A percentile compares a stretch with the other conserved stretches of the same genome.
Conservation (phyloP, 2,113 vertebrate species). For the Ranitomeya imitator region DNA sequence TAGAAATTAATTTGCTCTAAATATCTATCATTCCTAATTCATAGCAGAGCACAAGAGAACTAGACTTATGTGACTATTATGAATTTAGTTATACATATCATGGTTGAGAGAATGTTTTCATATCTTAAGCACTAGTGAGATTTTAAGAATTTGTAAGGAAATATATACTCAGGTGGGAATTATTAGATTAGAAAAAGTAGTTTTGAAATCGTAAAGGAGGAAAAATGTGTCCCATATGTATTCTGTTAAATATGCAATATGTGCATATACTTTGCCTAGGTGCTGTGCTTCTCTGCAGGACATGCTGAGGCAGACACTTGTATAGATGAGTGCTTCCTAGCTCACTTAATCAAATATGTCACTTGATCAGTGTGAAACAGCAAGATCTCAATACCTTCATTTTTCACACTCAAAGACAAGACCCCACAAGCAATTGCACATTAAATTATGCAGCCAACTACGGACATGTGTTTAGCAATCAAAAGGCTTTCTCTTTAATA, state of each 20-base stretch:
- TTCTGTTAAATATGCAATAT: conserved; percentile 48
- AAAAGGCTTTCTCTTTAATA: conserved; percentile 39
- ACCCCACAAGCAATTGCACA: conserved; percentile 62
- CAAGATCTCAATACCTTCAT: conserved; percentile 59
- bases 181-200: conserved; percentile 13
- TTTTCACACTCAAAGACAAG: conserved; percentile 63
- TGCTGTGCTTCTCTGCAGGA: conserved; percentile 61
- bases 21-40: neutral
- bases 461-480: neutral
- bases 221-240: conserved; percentile 55
- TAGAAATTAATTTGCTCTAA: neutral
- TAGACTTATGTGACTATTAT: neutral
- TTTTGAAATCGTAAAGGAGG: conserved; percentile 13
- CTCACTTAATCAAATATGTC: conserved; percentile 64
- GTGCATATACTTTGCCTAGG: conserved; percentile 55
- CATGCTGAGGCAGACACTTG: conserved; percentile 63
- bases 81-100: neutral
- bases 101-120: neutral
- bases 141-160: conserved; percentile 33
- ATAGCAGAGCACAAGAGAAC: neutral
- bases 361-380: conserved; percentile 65
- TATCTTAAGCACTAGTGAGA: neutral
- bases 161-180: conserved; percentile 16
- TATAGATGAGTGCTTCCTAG: conserved; percentile 57
- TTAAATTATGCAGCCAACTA: conserved; percentile 59